Evolutionary conservation across 2,113 vertebrate species (phyloP).

Genomic region (Meriones unguiculatus): DNA sequence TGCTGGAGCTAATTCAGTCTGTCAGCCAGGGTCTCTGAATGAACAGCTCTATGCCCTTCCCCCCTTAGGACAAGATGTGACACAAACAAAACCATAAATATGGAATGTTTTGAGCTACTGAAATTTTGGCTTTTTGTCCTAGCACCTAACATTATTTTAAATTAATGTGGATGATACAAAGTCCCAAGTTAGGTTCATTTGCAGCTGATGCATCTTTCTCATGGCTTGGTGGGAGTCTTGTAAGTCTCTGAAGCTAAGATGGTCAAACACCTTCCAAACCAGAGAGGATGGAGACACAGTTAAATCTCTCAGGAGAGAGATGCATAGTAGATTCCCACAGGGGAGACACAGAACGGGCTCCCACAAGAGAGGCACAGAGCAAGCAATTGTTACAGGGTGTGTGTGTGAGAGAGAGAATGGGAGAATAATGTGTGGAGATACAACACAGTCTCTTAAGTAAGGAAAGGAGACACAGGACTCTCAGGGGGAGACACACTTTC

Average conservation of each 20-base stretch:
- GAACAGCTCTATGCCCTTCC: neutral
- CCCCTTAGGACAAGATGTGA: neutral
- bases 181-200: neutral
- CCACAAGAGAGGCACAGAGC: neutral
- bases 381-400: neutral
- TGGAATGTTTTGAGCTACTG: neutral
- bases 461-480: neutral
- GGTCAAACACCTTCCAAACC: neutral
- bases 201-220: neutral
- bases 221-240: neutral
- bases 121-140: neutral
- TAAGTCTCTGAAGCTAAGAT: neutral
- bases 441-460: neutral
- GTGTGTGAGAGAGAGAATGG: neutral
- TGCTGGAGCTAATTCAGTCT: neutral
- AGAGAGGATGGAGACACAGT: neutral
- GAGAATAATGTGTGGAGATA: neutral
- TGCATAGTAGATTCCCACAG: neutral
- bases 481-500: neutral
- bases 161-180: neutral
- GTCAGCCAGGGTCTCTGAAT: neutral
- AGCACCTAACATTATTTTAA: neutral
- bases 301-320: neutral
- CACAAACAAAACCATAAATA: neutral
- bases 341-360: neutral